Percentiles rank a stretch among this genome's conserved stretches.
phyloP scores from a whole-genome alignment of 2,888 invertebrate species.

The Cosmia trapezina region DNA sequence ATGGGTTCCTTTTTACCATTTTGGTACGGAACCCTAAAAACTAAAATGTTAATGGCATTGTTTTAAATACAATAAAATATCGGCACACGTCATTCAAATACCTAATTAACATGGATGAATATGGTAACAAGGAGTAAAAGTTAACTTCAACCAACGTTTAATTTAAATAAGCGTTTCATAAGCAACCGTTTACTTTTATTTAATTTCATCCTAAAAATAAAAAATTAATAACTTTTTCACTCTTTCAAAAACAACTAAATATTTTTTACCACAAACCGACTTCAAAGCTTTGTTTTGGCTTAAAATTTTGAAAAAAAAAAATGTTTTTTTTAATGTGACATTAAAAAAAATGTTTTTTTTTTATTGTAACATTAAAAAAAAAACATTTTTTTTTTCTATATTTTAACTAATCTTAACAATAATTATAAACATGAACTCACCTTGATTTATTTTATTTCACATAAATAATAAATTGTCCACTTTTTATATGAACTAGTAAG shows the following conservation, averaged over 20 bases:
- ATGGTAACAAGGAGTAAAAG: slow-evolving; percentile 5
- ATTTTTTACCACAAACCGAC: background rate
- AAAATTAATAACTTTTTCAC: background rate
- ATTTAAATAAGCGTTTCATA: background rate
- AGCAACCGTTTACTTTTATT: background rate
- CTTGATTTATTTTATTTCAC: slow-evolving; percentile 5
- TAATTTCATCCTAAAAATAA: too few relatives aligned
- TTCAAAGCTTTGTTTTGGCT: too few relatives aligned
- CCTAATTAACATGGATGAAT: slow-evolving; percentile 6
- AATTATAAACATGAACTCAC: slow-evolving; percentile 6
- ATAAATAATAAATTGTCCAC: background rate
- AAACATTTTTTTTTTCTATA: background rate
- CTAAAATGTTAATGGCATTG: background rate
- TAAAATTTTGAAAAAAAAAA: too few relatives aligned
- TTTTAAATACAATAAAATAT: background rate
- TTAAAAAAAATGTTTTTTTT: too few relatives aligned
- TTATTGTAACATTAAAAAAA: background rate
- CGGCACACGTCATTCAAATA: background rate
- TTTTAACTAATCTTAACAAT: background rate
- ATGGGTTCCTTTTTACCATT: too few relatives aligned
- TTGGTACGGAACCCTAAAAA: too few relatives aligned
- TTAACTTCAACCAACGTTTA: background rate
- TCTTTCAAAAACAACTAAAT: background rate
- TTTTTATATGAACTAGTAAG: background rate
- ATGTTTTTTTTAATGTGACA: too few relatives aligned